Conservation (phyloP, 2,113 vertebrate species). For the Notiomystis cincta region DNA sequence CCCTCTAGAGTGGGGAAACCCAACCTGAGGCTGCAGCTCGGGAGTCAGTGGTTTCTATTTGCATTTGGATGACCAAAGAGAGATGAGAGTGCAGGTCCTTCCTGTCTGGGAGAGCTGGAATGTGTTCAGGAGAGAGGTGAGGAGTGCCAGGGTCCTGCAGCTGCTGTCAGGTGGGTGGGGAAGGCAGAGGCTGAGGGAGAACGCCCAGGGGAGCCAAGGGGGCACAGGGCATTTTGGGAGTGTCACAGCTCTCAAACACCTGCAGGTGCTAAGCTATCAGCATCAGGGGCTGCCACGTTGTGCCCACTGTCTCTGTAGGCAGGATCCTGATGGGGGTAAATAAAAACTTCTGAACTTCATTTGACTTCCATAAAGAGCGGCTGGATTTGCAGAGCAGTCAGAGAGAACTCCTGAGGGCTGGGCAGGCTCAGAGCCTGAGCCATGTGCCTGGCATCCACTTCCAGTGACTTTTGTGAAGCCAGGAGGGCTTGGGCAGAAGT, state of each 20-base stretch:
- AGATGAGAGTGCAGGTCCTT: neutral
- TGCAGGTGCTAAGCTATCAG: neutral
- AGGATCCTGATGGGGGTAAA: neutral
- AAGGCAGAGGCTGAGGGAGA: neutral
- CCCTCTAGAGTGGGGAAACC: neutral
- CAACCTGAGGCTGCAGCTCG: neutral
- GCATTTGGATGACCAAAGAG: neutral
- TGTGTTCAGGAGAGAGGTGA: neutral
- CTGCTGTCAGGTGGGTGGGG: neutral
- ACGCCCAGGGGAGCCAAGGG: neutral
- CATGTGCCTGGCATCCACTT: neutral
- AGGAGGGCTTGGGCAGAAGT: neutral
- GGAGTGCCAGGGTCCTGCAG: neutral
- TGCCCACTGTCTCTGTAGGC: neutral
- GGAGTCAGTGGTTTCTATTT: neutral
- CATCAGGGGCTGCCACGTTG: neutral
- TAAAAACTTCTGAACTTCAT: neutral
- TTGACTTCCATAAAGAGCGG: neutral
- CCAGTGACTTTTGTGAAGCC: neutral
- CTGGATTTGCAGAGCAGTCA: neutral
- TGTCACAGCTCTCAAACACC: neutral
- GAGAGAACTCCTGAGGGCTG: neutral
- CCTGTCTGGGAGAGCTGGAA: neutral
- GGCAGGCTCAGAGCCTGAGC: neutral
- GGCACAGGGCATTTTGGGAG: neutral